Evolutionary conservation across 2,888 invertebrate species (phyloP), one percentile per base, ranked within the genome.

Genomic region (Callinectes sapidus): DNA sequence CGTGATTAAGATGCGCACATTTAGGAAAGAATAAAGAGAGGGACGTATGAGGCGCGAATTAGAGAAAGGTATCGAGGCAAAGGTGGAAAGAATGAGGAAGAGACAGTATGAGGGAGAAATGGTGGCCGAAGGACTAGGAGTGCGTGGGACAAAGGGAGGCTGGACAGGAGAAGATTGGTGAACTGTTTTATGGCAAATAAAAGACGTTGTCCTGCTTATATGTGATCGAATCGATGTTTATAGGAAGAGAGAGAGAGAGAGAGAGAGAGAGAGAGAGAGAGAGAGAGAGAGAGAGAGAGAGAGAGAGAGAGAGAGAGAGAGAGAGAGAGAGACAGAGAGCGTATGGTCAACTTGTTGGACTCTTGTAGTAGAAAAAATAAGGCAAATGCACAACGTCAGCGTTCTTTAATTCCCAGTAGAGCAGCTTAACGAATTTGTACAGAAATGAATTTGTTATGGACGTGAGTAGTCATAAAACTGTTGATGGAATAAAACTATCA

Each of bases 171-270:
- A 35, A 86, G 85, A 90, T 77, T 86, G 89, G 90, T 90, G 86
- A 39, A 90, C 61, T 86, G 86, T 90, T 90, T 90, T 90, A 90
- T 90, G 86, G 86, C 86, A 90, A 86, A 90, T 90, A 90, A 90
- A 90, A 90, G 90, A 85, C 77, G 61, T 23, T 55, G 85, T 86
- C 61, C 86, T 35, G 61, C 55, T 85, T 85, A 90, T 42, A 85
- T 32, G 61, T 90, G 86, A 90, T 86, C 55, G 77, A 71, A 90
- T 90, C 90, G 90, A 90, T 90, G 90, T 54, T 55, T 48, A 86
- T 90, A 85, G 35, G 90, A 48, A 81, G 28, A 28, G 81, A 54
- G 48, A 35, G 85, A 55, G 55, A 85, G 28, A 85, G 90, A 54
- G 81, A 90, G 77, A 54, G 85, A 48, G 48, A 85, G 54, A 39